Base-by-base conservation (phyloP, 53 echinoderm and acorn worm species). In the Echinarachnius parma region DNA sequence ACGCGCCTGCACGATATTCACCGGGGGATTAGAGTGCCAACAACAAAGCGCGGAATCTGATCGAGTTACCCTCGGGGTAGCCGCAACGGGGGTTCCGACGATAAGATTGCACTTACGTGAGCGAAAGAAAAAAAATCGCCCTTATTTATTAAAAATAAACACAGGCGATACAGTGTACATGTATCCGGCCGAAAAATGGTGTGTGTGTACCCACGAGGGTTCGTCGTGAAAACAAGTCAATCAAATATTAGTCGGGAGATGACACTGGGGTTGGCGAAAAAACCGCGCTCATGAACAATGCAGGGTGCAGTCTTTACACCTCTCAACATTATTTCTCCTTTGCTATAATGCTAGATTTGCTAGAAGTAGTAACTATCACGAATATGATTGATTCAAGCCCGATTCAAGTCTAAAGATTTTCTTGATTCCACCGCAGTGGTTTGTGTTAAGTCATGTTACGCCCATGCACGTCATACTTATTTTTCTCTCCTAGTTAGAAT, bases 31-130 rank as follows among this genome's bases (percentile, higher is more conserved):
- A 69, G 70, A 52, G 52, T 11, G 31, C 70, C 70, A 69, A 69
- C 70, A 69, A 69, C 70, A 69, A 69, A 69, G 70, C 70, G 53
- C 52, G 70, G 70, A 69, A 69, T 53, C 52, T 69, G 52, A 69
- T 69, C 70, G 34, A 69, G 70, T 69, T 69, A 69, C 70, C 70
- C 70, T 53, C 33, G 70, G 70, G 70, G 70, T 69, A 69, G 70
- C 53, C 70, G 70, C 70, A 69, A 69, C 70, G 70, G 70, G 70
- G 70, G 70, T 69, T 69, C 70, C 31, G 53, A 69, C 70, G 70
- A 69, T 69, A 69, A 69, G 70, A 69, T 69, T 69, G 70, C 70
- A 69, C 70, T 69, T 69, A 69, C 70, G 70, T 69, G 70, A 69
- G 70, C 70, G 70, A 53, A 69, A n/a, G n/a, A n/a, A n/a, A 68